phyloP scores from a whole-genome alignment of 1,140 invertebrate species.

The Drosophila malerkotliana region DNA sequence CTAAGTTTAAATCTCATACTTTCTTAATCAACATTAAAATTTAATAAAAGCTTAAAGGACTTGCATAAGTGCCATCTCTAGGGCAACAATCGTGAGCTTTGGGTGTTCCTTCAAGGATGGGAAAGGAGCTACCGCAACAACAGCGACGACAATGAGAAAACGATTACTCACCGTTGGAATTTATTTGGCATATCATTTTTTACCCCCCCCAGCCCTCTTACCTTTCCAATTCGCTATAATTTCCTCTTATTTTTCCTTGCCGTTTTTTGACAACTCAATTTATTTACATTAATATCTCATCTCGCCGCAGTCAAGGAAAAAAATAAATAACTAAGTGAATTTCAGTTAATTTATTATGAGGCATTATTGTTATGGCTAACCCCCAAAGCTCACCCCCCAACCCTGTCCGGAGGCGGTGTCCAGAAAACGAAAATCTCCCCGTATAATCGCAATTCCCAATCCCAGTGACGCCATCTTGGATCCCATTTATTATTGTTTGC shows the following conservation, averaged over 20 bases:
- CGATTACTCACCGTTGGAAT: conserved; percentile 84
- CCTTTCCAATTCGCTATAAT: background rate
- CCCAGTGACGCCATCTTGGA: conserved; percentile 59
- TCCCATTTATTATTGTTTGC: conserved; percentile 78
- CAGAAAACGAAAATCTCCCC: background rate
- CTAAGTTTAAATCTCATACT: background rate
- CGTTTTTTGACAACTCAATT: conserved; percentile 83
- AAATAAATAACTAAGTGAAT: conserved; percentile 77
- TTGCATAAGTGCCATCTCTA: background rate
- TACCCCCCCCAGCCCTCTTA: background rate
- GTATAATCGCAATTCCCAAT: conserved; percentile 46
- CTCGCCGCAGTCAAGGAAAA: conserved; percentile 30
- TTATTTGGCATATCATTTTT: conserved; percentile 83
- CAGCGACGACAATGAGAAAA: conserved; percentile 49
- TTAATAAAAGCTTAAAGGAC: background rate
- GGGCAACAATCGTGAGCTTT: conserved; percentile 54
- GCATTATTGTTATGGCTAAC: conserved; percentile 67
- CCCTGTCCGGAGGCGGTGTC: too few relatives aligned
- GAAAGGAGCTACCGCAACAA: conserved; percentile 3
- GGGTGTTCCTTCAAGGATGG: conserved; percentile 42
- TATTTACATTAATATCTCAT: conserved; percentile 84
- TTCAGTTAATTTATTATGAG: conserved; percentile 83
- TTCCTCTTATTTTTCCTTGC: background rate
- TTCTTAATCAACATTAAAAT: background rate
- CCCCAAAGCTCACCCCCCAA: background rate